Evolutionary conservation across 2,113 vertebrate genomes (phyloP).

Genomic region (Fulica atra): DNA sequence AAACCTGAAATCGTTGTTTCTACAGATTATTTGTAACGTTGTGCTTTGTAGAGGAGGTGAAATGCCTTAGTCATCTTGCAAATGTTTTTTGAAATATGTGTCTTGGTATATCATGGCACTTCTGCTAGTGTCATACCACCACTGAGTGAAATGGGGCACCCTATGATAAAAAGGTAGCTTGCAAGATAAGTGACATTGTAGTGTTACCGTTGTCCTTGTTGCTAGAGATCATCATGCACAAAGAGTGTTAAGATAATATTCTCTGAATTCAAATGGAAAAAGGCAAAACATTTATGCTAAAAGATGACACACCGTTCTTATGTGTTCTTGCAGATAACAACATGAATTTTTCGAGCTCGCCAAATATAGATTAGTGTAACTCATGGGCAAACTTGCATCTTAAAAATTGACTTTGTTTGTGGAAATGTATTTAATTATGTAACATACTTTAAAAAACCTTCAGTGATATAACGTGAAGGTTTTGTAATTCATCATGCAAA

Average conservation of each 20-base stretch:
- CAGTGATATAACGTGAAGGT: not conserved
- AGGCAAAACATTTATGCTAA: not conserved
- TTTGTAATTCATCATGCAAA: not conserved
- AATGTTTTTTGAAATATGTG: not conserved
- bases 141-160: not conserved
- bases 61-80: not conserved
- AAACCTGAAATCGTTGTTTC: not conserved
- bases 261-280: conserved; percentile 35
- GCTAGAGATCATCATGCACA: not conserved
- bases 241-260: not conserved
- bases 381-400: not conserved
- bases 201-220: conserved; percentile 7
- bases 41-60: not conserved
- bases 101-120: not conserved
- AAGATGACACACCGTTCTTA: not conserved
- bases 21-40: conserved; percentile 1
- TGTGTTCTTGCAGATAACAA: not conserved
- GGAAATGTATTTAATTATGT: not conserved
- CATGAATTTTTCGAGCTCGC: not conserved
- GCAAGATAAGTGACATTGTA: not conserved
- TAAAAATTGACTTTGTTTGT: not conserved
- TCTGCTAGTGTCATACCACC: not conserved
- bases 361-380: not conserved
- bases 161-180: not conserved
- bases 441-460: not conserved